These are phyloP conservation scores for Saturnia japonica DNA, from an alignment of 2,888 invertebrate genomes.

Conservation along the genomic window DNA sequence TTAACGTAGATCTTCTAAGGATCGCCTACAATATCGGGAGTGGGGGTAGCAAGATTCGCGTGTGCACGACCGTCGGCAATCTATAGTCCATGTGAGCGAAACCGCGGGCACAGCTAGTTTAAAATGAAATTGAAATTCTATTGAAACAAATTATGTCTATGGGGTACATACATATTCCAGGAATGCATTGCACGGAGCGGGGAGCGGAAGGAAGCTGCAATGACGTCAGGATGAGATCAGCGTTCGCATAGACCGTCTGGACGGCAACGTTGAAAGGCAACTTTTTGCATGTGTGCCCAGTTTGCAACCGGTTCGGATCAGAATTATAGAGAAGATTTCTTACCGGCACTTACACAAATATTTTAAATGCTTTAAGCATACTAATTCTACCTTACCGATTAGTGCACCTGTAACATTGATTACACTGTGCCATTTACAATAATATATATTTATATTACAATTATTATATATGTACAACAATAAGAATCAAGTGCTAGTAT, in stretches of 20 bases:
- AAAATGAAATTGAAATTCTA: not conserved
- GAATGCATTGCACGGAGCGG: slow-evolving; percentile 27
- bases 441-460: not conserved
- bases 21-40: no score
- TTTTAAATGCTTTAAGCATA: not conserved
- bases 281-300: slow-evolving; percentile 26
- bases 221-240: slow-evolving; percentile 65
- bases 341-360: slow-evolving; percentile 8
- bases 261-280: slow-evolving; percentile 30
- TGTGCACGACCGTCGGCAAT: no score
- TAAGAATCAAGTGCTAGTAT: not conserved
- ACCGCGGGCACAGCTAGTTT: no score
- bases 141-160: not conserved
- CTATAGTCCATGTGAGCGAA: no score
- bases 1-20: no score
- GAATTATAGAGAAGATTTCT: slow-evolving; percentile 5
- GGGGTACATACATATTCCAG: slow-evolving; percentile 12
- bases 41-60: no score
- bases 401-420: not conserved
- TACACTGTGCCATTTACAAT: not conserved
- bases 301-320: slow-evolving; percentile 12
- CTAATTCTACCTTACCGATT: not conserved
- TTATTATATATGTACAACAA: no score
- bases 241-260: slow-evolving; percentile 43
- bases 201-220: slow-evolving; percentile 58